These are phyloP conservation scores for Subacronicta megacephala DNA, from an alignment of 2,888 invertebrate species.

Conservation along the genomic window DNA sequence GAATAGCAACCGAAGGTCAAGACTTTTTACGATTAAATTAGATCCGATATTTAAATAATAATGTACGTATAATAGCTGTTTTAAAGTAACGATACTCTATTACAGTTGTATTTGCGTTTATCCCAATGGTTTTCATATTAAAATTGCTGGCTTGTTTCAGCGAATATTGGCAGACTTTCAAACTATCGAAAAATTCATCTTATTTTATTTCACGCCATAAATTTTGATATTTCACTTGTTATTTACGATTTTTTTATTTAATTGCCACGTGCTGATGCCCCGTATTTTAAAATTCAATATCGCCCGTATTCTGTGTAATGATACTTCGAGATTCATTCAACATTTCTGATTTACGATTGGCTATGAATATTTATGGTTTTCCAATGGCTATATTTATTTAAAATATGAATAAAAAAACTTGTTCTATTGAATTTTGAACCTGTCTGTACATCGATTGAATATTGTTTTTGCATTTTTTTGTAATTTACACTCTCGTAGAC, in stretches of 20 bases:
- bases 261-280: conserved; percentile 23
- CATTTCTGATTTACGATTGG: conserved; percentile 25
- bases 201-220: conserved; percentile 18
- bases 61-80: too few relatives aligned
- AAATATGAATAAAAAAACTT: conserved; percentile 6
- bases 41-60: too few relatives aligned
- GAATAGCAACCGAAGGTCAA: too few relatives aligned
- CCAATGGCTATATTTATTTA: conserved; percentile 13
- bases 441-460: not conserved
- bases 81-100: too few relatives aligned
- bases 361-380: conserved; percentile 28
- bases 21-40: too few relatives aligned
- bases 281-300: conserved; percentile 36
- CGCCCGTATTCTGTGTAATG: conserved; percentile 17
- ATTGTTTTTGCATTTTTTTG: too few relatives aligned
- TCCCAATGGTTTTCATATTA: too few relatives aligned
- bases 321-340: conserved; percentile 22
- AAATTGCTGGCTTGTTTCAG: not conserved
- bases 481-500: conserved; percentile 6
- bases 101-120: too few relatives aligned
- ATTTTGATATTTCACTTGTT: conserved; percentile 17
- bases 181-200: conserved; percentile 13
- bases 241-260: conserved; percentile 31
- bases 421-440: not conserved
- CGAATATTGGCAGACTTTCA: conserved; percentile 10